A percentile compares a stretch with the other conserved stretches of the same genome.
Evolutionary conservation across 2,797 vertebrate genomes (phyloP).

Genomic region (Petrocephalus schoutedeni): DNA sequence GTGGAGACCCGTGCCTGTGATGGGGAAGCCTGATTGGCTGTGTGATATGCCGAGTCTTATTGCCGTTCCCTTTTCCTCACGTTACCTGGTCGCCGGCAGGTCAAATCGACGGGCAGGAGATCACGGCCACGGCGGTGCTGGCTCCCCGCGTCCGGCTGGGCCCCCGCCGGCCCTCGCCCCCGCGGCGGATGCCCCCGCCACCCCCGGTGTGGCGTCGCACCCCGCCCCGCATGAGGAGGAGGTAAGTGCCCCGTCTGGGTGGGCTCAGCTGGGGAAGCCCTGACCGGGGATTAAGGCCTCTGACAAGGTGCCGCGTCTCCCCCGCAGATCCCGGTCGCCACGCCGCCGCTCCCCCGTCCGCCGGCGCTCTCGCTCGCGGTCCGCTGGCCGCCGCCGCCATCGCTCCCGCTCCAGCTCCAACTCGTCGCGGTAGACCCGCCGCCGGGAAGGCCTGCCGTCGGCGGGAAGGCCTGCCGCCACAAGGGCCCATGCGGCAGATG

Average conservation of each 20-base stretch:
- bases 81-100: constrained; percentile 54
- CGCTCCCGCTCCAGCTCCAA: constrained; percentile 95
- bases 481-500: not conserved
- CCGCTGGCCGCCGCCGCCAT: constrained; percentile 86
- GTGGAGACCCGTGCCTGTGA: not conserved
- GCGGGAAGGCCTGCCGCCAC: not conserved
- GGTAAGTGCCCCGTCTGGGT: constrained; percentile 52
- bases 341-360: constrained; percentile 83
- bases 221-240: constrained; percentile 83
- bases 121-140: constrained; percentile 82
- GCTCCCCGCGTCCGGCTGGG: constrained; percentile 70
- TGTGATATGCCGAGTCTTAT: not conserved
- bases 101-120: constrained; percentile 90
- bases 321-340: constrained; percentile 80
- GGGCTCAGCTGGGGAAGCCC: not conserved
- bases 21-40: not conserved
- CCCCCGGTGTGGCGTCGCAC: constrained; percentile 85
- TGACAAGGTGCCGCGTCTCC: not conserved
- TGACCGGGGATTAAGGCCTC: not conserved
- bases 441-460: not conserved
- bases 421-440: constrained; percentile 79
- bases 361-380: constrained; percentile 82
- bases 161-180: constrained; percentile 73
- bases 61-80: not conserved
- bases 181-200: constrained; percentile 80